Percentiles rank a stretch among this genome's conserved stretches.
Evolutionary conservation across 2,113 vertebrate species (phyloP).

Genomic region (Anarrhichthys ocellatus): DNA sequence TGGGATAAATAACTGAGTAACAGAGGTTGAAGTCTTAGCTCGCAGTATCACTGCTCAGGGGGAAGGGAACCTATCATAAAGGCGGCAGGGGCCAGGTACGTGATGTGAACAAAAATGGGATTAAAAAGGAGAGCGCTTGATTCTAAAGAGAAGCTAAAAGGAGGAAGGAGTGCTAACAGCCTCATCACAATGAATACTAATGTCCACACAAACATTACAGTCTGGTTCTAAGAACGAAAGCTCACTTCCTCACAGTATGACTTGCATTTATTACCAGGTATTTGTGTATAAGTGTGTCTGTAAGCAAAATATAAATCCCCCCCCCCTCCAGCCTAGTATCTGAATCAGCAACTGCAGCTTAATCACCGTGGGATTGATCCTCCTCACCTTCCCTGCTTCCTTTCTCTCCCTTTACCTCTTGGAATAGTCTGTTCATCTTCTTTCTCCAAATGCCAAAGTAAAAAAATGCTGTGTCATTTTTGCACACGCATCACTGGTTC

Average conservation of each 20-base stretch:
- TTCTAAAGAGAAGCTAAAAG: conserved; percentile 46
- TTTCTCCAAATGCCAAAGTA: not conserved
- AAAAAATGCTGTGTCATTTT: conserved; percentile 45
- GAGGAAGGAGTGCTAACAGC: conserved; percentile 28
- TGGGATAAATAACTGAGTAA: not conserved
- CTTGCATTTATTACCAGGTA: not conserved
- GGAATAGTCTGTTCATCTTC: not conserved
- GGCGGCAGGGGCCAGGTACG: not conserved
- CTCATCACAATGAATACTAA: conserved; percentile 8
- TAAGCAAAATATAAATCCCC: not conserved
- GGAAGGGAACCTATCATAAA: conserved; percentile 1
- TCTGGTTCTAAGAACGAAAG: not conserved
- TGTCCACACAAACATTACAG: not conserved
- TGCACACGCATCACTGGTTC: not conserved
- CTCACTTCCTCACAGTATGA: not conserved
- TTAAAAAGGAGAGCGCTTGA: not conserved
- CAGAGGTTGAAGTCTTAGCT: not conserved
- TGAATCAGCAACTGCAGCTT: conserved; percentile 14
- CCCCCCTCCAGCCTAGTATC: not conserved
- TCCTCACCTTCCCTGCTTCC: conserved; percentile 12
- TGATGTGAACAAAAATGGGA: conserved; percentile 5
- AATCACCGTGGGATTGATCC: not conserved
- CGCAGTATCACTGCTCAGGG: not conserved
- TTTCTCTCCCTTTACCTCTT: not conserved
- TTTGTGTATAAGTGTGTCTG: not conserved